Percentiles rank a stretch among this genome's conserved stretches.
phyloP scores from a whole-genome alignment of 2,888 invertebrate species.

The Cephus sareptanus region DNA sequence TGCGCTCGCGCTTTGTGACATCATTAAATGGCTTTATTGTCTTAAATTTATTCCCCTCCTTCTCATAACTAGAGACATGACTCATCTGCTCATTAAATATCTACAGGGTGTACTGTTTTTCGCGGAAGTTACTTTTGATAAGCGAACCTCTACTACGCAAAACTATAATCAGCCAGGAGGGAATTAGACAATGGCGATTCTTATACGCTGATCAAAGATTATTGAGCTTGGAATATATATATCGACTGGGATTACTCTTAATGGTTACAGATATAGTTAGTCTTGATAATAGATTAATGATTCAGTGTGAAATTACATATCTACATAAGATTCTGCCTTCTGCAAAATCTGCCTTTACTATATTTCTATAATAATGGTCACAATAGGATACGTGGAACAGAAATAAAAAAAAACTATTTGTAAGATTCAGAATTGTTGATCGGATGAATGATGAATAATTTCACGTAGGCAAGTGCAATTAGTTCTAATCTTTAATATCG shows the following conservation, averaged over 20 bases:
- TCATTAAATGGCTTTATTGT: conserved; percentile 47
- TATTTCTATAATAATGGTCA: not conserved
- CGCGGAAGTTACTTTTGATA: not conserved
- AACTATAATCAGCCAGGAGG: not conserved
- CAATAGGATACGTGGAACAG: not conserved
- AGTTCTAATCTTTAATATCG: not conserved
- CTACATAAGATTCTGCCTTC: not conserved
- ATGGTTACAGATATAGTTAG: not conserved
- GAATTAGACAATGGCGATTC: not conserved
- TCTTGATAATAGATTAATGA: not conserved
- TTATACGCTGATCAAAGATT: not conserved
- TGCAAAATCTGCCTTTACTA: not conserved
- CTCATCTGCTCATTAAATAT: conserved; percentile 39
- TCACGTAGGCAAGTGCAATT: not conserved
- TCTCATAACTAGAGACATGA: conserved; percentile 33
- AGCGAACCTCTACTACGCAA: not conserved
- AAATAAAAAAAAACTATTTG: not conserved
- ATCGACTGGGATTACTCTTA: not conserved
- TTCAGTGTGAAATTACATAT: not conserved
- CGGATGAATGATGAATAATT: not conserved
- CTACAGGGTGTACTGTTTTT: not conserved
- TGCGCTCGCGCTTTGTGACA: conserved; percentile 21
- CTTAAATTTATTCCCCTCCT: conserved; percentile 42
- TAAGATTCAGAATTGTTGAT: not conserved
- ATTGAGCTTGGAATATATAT: not conserved